Evolutionary conservation across 1,140 invertebrate species (phyloP).

Genomic region (Prorops nasuta): DNA sequence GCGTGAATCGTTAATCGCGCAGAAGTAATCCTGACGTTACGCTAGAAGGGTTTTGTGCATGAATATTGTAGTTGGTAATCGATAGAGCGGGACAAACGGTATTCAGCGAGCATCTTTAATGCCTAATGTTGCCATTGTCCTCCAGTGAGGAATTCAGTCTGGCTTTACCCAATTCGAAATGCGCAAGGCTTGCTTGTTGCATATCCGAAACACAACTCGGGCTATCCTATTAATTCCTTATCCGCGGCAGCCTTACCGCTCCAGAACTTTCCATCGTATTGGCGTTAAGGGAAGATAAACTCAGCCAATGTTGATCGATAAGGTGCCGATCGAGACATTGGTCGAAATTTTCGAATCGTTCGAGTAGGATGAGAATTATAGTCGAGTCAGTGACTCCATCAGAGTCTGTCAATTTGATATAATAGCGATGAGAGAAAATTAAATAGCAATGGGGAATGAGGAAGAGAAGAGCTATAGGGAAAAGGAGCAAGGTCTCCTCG

Average conservation of each 20-base stretch:
- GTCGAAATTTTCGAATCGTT: too few species aligned
- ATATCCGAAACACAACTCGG: conserved; percentile 3
- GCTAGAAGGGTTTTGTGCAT: conserved; percentile 25
- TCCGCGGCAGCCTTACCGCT: conserved; percentile 19
- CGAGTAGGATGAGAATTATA: too few species aligned
- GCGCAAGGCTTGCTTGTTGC: conserved; percentile 6
- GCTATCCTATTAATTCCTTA: conserved; percentile 32
- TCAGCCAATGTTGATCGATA: too few species aligned
- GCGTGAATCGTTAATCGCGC: conserved; percentile 28
- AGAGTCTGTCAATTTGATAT: too few species aligned
- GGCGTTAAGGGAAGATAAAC: too few species aligned
- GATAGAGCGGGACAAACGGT: conserved; percentile 34
- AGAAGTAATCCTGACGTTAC: conserved; percentile 22
- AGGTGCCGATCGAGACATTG: too few species aligned
- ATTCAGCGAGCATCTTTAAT: conserved; percentile 40
- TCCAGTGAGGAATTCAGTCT: conserved; percentile 21
- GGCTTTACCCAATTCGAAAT: conserved; percentile 5
- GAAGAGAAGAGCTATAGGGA: conserved; percentile 25
- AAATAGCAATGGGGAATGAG: neutral
- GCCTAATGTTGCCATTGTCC: conserved; percentile 43
- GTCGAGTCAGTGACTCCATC: too few species aligned
- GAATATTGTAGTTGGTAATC: conserved; percentile 34
- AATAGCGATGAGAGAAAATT: neutral
- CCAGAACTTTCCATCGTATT: too few species aligned
- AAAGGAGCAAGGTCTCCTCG: conserved; percentile 20